phyloP scores from a whole-genome alignment of 1,140 invertebrate species.

The Ostrea edulis region DNA sequence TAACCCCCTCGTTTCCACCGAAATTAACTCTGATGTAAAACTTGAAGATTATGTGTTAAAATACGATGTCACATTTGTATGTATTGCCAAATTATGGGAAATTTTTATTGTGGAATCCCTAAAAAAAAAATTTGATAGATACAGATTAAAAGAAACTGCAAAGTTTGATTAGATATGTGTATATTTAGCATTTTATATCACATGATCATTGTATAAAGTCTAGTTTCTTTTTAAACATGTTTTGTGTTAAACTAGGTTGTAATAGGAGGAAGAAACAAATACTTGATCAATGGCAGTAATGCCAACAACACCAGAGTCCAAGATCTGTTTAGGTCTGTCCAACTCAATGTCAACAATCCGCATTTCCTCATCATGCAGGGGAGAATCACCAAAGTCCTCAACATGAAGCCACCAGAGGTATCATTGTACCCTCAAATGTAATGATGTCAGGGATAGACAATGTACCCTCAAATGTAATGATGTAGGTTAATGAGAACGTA shows the following conservation, averaged over 20 bases:
- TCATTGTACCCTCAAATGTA: background rate
- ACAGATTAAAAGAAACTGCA: background rate
- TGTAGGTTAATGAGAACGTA: too few species aligned
- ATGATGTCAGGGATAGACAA: too few species aligned
- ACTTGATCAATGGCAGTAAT: slow-evolving; percentile 95
- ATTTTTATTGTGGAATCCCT: background rate
- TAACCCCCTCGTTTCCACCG: too few species aligned
- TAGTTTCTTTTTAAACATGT: too few species aligned
- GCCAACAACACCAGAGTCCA: slow-evolving; percentile 94
- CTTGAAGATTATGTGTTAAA: too few species aligned
- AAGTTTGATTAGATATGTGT: background rate
- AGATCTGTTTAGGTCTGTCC: slow-evolving; percentile 97
- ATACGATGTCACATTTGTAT: too few species aligned
- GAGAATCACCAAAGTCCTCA: slow-evolving; percentile 98
- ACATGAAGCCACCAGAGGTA: slow-evolving; percentile 98
- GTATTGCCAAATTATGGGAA: background rate
- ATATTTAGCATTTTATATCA: too few species aligned
- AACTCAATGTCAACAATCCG: slow-evolving; percentile 99
- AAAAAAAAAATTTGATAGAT: background rate
- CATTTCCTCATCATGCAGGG: slow-evolving; percentile 99
- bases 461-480: background rate
- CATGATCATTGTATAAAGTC: too few species aligned
- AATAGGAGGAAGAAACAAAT: slow-evolving; percentile 89
- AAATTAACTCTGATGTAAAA: too few species aligned
- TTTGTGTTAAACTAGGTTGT: slow-evolving; percentile 80